phyloP scores from a whole-genome alignment of 2,888 invertebrate genomes.

The Mimachlamys varia region DNA sequence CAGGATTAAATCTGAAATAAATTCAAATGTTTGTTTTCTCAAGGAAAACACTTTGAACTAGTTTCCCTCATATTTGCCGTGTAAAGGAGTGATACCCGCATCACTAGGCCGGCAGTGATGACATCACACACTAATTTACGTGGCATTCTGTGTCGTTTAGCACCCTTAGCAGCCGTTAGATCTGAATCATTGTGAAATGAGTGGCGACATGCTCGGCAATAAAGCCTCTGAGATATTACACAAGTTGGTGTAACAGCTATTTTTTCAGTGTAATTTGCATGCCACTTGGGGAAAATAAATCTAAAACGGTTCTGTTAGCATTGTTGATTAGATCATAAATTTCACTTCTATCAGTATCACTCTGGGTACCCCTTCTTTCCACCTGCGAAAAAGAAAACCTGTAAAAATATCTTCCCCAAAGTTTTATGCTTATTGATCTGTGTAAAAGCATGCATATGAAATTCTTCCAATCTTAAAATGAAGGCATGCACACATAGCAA shows the following conservation, averaged over 20 bases:
- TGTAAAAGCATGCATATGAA: neutral
- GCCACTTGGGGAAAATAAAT: slow-evolving; percentile 32
- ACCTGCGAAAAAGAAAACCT: neutral
- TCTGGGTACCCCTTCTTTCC: neutral
- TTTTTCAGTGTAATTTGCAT: neutral
- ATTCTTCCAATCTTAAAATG: neutral
- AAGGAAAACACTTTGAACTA: neutral
- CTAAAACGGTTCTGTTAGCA: slow-evolving; percentile 29
- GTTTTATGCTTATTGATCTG: neutral
- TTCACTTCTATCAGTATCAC: neutral
- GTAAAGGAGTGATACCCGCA: neutral
- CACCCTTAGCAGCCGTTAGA: slow-evolving; percentile 5
- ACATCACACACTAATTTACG: slow-evolving; percentile 29
- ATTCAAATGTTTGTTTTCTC: neutral
- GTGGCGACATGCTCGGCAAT: slow-evolving; percentile 19
- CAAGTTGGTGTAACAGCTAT: slow-evolving; percentile 17
- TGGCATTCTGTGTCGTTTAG: neutral
- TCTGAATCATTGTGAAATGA: slow-evolving; percentile 18
- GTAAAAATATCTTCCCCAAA: neutral
- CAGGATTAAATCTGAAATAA: neutral
- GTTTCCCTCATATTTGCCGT: neutral
- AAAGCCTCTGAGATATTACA: slow-evolving; percentile 28
- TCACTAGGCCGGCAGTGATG: neutral
- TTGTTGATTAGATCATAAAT: slow-evolving; percentile 21
- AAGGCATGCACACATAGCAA: neutral